phyloP scores from a whole-genome alignment of 2,113 vertebrate species.

The Ammodytes dubius region DNA sequence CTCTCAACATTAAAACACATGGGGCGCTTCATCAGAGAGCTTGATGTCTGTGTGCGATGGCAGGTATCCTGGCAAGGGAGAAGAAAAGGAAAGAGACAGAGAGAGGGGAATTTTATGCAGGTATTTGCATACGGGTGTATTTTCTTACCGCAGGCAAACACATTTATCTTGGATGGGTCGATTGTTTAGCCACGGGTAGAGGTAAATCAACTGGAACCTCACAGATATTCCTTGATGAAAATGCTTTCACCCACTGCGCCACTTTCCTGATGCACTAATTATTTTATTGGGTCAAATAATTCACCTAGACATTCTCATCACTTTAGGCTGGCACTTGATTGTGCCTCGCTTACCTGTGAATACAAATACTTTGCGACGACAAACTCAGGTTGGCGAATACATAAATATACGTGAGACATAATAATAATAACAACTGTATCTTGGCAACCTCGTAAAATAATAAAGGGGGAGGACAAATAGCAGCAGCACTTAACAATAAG shows the following conservation, averaged over 20 bases:
- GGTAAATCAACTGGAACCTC: conserved; percentile 77
- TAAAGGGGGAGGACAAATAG: background rate
- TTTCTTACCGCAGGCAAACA: conserved; percentile 67
- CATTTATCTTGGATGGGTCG: conserved; percentile 76
- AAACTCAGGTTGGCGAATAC: conserved; percentile 40
- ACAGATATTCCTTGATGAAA: conserved; percentile 77
- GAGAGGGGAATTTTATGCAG: conserved; percentile 68
- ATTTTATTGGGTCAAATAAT: conserved; percentile 82
- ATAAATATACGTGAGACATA: conserved; percentile 54
- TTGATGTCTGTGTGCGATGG: conserved; percentile 84
- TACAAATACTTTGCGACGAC: conserved; percentile 52
- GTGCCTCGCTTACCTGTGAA: conserved; percentile 62
- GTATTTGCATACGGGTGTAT: conserved; percentile 74
- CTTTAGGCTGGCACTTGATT: conserved; percentile 63
- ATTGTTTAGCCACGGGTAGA: conserved; percentile 69
- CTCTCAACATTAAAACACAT: conserved; percentile 84
- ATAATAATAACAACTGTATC: conserved; percentile 51
- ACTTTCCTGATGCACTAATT: conserved; percentile 75
- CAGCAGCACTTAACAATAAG: conserved; percentile 39
- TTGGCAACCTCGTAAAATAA: conserved; percentile 36
- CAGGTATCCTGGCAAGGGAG: conserved; percentile 82
- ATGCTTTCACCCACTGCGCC: conserved; percentile 74
- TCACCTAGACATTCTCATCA: conserved; percentile 72
- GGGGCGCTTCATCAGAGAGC: conserved; percentile 83
- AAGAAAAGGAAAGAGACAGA: conserved; percentile 67